phyloP scores from a whole-genome alignment of 2,797 vertebrate genomes.

The Gymnodraco acuticeps region DNA sequence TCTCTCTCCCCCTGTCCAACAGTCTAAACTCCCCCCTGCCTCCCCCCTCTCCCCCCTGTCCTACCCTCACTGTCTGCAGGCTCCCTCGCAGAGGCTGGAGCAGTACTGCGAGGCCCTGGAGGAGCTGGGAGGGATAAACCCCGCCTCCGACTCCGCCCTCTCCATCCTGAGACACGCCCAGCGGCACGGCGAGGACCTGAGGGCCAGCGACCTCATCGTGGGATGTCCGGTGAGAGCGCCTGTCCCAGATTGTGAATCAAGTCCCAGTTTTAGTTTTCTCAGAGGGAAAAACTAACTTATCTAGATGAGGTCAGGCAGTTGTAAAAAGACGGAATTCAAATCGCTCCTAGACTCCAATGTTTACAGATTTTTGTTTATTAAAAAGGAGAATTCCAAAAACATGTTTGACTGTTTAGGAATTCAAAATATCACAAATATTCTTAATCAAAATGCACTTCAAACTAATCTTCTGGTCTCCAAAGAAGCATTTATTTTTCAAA shows the following conservation, averaged over 20 bases:
- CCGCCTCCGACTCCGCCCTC: slow-evolving; percentile 87
- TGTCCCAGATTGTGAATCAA: slow-evolving; percentile 55
- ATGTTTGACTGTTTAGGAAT: not conserved
- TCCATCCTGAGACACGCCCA: slow-evolving; percentile 88
- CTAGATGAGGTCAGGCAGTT: slow-evolving; percentile 47
- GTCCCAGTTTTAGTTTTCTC: slow-evolving; percentile 61
- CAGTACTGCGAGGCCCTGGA: slow-evolving; percentile 89
- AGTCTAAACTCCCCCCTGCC: slow-evolving; percentile 81
- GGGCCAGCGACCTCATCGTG: slow-evolving; percentile 91
- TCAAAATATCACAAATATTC: not conserved
- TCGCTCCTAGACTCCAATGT: not conserved
- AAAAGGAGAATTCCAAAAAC: not conserved
- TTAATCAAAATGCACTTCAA: not conserved
- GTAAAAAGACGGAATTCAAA: not conserved
- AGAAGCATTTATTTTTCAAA: slow-evolving; percentile 5
- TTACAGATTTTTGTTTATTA: not conserved
- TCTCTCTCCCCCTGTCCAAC: not conserved
- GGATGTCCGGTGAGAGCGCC: slow-evolving; percentile 88
- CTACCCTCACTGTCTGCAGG: slow-evolving; percentile 86
- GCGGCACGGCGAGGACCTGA: slow-evolving; percentile 89
- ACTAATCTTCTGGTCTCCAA: not conserved
- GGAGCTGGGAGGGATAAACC: slow-evolving; percentile 88
- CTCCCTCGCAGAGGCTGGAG: slow-evolving; percentile 88
- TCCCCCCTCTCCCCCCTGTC: slow-evolving; percentile 79
- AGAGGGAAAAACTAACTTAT: slow-evolving; percentile 36